Base-by-base conservation (phyloP, 2,113 vertebrate species). In the Datnioides undecimradiatus region DNA sequence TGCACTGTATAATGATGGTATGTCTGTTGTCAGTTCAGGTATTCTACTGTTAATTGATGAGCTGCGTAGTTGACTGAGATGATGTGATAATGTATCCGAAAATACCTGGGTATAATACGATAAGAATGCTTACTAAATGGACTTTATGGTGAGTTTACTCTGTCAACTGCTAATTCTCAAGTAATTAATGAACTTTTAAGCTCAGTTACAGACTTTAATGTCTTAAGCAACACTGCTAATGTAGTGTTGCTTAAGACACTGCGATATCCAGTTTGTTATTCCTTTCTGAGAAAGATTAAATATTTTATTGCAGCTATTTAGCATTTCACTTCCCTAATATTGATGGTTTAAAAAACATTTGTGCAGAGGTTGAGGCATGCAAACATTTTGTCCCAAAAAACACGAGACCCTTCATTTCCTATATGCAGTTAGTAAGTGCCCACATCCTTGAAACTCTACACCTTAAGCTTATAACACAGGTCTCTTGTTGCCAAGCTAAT, bases 21-120 rank as follows among this genome's bases (percentile, higher is more conserved):
- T 48, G 31, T 25, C 7, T 66, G 41, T 34, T 66, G 57, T 65
- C 77, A 64, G 25, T 40, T 72, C 57, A 88, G 65, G 66, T 73
- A 14, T 31, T 72, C 75, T 31, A 40, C 14, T 78, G 31, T 54
- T 48, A 31, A 11, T 21, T 60, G 29, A 60, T 64, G 38, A 65
- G 54, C 19, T 63, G 29, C 38, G 21, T 46, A 23, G 45, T 43
- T 43, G 46, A 43, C 25, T 12, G 6, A 43, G 38, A 45, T 3
- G 7, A 75, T n/a, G 6, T 52, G 41, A 67, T 41, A 12, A n/a
- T 19, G 41, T 33, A n/a, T 59, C 21, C 7, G 5, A 38, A 36
- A 55, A 27, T 8, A 29, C 5, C 7, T 27, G 36, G 29, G 11
- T 46, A 12, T 38, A 29, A 62, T 7, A 48, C 3, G 36, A 8